phyloP scores from a whole-genome alignment of 2,113 vertebrate species.

The Petromus typicus region DNA sequence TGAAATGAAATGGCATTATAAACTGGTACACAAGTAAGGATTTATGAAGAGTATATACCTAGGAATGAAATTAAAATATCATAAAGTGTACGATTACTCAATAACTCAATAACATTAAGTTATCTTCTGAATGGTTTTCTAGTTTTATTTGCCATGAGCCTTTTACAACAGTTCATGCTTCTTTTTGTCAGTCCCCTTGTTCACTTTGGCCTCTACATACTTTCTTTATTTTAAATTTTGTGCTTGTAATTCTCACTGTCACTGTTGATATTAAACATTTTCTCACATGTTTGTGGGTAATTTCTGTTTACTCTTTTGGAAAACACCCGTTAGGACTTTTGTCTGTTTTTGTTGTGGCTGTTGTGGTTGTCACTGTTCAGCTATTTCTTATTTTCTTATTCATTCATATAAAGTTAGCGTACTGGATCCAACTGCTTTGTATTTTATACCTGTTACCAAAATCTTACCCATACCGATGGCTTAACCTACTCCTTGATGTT shows the following conservation, averaged over 20 bases:
- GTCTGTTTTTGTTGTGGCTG: background rate
- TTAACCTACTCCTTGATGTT: background rate
- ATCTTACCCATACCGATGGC: background rate
- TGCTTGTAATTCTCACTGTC: background rate
- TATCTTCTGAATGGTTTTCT: background rate
- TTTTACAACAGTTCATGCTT: background rate
- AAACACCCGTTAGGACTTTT: background rate
- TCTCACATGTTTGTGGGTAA: background rate
- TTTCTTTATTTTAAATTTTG: background rate
- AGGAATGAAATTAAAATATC: background rate
- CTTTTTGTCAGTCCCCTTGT: background rate
- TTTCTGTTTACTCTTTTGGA: background rate
- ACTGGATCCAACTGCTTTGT: background rate
- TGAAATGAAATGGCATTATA: background rate
- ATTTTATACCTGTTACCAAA: background rate
- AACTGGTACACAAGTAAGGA: background rate
- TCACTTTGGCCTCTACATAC: background rate
- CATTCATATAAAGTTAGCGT: background rate
- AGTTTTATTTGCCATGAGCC: background rate
- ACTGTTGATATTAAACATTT: background rate
- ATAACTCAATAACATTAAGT: background rate
- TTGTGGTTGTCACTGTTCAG: background rate
- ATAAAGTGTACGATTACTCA: background rate
- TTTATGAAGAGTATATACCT: background rate
- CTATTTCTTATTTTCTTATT: background rate